Evolutionary conservation across 2,113 vertebrate species (phyloP), one percentile per base, ranked within the genome.

Genomic region (Osmerus mordax): DNA sequence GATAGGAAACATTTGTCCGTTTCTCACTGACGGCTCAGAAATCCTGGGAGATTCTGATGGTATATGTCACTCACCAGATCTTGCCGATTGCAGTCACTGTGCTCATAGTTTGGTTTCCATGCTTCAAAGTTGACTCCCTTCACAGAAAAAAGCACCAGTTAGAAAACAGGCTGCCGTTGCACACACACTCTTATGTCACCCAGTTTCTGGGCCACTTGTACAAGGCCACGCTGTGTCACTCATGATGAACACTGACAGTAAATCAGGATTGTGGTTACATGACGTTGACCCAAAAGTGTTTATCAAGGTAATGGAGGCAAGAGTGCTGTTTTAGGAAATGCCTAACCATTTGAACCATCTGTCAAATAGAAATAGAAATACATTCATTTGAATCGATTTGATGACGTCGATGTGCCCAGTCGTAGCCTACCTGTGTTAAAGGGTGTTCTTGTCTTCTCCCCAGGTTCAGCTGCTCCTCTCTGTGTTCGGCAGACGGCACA

Each of bases 351-450:
- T 15, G 9, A 36, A 7, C 62, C 62, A 36, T 16, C 41, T 19
- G 29, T 18, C 32, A 51, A 65, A 47, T 11, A 9, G 1, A 13
- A 65, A 47, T 9, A 18, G 8, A 25, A 65, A 47, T n/a, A 41
- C 16, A 41, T 18, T 19, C 29, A 19, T 65, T 47, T 65, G 18
- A 15, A 9, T 19, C 19, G 63, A 23, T n/a, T 32, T 52, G 41
- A 52, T 47, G 25, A 29, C n/a, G 8, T 55, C 59, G 0, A 54
- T 67, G 60, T 51, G 5, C 3, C 4, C 23, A 52, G 23, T 78
- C 73, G 78, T 83, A 28, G 25, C 25, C 25, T 28, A 91, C 91
- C 88, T 90, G 83, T 76, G 76, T 23, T 16, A 41, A 8, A 4
- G 4, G 54, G 52, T 73, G 65, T 70, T 59, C 64, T 41, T 70